Evolutionary conservation across 2,797 vertebrate genomes (phyloP), one percentile per base, ranked within the genome.

Genomic region (Kryptopterus vitreolus): DNA sequence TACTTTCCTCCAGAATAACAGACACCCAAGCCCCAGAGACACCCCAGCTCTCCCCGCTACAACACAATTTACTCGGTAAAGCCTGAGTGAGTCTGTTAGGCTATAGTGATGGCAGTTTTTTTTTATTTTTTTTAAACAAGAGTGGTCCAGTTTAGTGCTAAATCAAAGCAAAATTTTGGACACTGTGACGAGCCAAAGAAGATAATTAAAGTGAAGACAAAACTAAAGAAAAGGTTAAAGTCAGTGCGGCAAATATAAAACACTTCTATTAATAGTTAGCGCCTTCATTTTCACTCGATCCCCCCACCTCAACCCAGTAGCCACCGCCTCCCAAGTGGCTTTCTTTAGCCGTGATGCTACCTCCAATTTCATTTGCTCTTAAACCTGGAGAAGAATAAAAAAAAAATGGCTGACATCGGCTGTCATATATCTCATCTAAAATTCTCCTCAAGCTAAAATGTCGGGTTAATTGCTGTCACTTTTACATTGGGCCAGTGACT

Each of bases 381-480:
- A 96, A 96, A 96, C 94, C 94, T 94, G 89, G 90, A 82, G 63
- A 82, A 59, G 71, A 70, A 65, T 81, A 76, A 79, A 74, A 77
- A 68, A 79, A 82, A 84, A 81, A 79, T 95, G 95, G 94, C 95
- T 96, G 95, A 96, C 96, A 96, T 95, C 95, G 94, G 95, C 96
- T 98, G 97, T 97, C 97, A 98, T 93, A 95, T 94, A 95, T 94
- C 95, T 95, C 96, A 97, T 97, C 95, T 95, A 93, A 95, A 94
- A 93, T 95, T 98, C 96, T 98, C 96, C 97, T 96, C 94, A 95
- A 97, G 96, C 97, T 95, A 98, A 96, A 96, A 95, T 96, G 95
- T 95, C 95, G 96, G 97, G 96, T 98, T 99, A 99, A 98, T 98
- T 98, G 97, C 97, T 97, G 97, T 97, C 96, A 97, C 96, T 98